Percentiles rank a stretch among this genome's conserved stretches.
These are phyloP conservation scores for Polymixis flavicincta DNA, from an alignment of 2,888 invertebrate genomes.

Conservation along the genomic window DNA sequence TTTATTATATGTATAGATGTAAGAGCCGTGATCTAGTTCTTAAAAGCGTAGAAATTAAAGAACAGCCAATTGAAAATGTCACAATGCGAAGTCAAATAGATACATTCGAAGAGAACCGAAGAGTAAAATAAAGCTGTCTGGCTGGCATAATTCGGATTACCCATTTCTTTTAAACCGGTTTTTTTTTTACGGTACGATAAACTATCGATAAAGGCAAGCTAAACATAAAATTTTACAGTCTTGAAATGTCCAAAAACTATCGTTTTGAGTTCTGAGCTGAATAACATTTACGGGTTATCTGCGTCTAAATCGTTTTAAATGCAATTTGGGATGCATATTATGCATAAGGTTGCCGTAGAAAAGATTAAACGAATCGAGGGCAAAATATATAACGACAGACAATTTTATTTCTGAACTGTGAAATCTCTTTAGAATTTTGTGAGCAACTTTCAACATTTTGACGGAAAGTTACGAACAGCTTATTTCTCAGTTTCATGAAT, in stretches of 20 bases:
- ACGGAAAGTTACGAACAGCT: neutral
- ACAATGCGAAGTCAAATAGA: neutral
- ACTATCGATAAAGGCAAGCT: conserved; percentile 38
- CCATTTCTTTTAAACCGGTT: conserved; percentile 14
- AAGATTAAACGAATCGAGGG: neutral
- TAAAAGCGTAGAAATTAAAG: neutral
- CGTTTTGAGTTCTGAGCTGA: conserved; percentile 36
- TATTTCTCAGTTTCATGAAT: conserved; percentile 1
- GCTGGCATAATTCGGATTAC: conserved; percentile 1
- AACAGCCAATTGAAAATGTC: neutral
- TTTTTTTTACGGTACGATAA: conserved; percentile 12
- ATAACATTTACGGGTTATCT: conserved; percentile 21
- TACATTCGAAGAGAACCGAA: neutral
- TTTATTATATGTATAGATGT: too few relatives aligned
- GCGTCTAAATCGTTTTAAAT: conserved; percentile 34
- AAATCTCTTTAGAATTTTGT: neutral
- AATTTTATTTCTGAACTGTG: neutral
- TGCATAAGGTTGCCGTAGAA: conserved; percentile 4
- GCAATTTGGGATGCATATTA: conserved; percentile 29
- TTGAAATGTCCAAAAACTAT: conserved; percentile 39
- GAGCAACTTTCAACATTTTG: neutral
- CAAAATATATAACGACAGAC: neutral
- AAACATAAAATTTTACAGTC: conserved; percentile 46
- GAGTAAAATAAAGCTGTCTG: neutral
- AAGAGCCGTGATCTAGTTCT: neutral